Conservation (phyloP, 2,797 vertebrate species). For the Podargus strigoides region DNA sequence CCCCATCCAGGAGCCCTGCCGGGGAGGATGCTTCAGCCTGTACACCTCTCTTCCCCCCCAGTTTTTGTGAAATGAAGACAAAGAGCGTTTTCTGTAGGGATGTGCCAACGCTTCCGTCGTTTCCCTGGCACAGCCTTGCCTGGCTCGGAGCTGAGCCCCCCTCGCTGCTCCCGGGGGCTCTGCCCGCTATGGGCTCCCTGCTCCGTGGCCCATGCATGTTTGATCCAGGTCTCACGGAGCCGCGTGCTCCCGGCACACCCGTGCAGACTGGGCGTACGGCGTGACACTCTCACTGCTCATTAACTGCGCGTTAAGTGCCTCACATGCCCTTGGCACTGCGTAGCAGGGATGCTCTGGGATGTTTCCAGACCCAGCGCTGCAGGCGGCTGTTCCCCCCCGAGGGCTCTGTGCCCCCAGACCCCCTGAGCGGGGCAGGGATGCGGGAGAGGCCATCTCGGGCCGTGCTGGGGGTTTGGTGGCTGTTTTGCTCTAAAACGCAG, state of each 20-base stretch:
- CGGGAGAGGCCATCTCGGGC: neutral
- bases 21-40: neutral
- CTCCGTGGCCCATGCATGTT: neutral
- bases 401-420: accelerated
- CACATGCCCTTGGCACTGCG: neutral
- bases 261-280: neutral
- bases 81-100: neutral
- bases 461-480: accelerated
- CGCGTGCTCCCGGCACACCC: neutral
- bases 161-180: neutral
- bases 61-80: accelerated
- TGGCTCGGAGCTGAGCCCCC: neutral
- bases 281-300: neutral
- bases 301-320: neutral
- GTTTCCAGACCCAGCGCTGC: neutral
- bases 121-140: neutral
- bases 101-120: accelerated
- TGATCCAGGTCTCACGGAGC: neutral
- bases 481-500: neutral
- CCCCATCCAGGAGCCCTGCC: accelerated
- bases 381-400: neutral
- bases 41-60: accelerated
- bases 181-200: neutral
- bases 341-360: neutral
- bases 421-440: neutral